Evolutionary conservation across 2,113 vertebrate species (phyloP).

Genomic region (Rhea pennata): DNA sequence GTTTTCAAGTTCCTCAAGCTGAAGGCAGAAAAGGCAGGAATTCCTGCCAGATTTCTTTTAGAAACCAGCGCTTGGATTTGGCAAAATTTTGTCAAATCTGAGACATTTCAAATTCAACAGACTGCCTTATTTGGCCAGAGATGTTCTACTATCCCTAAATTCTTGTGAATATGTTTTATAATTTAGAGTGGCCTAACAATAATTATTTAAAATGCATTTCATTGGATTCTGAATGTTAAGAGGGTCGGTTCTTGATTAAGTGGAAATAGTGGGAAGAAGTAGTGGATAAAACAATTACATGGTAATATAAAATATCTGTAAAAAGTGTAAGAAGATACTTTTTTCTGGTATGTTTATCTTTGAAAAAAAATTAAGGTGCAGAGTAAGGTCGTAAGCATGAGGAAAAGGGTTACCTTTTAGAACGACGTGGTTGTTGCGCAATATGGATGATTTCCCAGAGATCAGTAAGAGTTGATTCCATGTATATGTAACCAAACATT

Average conservation of each 20-base stretch:
- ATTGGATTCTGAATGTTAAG: background rate
- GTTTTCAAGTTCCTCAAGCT: background rate
- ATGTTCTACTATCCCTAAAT: background rate
- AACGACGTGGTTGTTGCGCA: background rate
- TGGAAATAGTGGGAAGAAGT: background rate
- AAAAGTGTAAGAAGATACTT: background rate
- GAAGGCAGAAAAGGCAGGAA: background rate
- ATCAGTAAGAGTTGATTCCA: constrained; percentile 14
- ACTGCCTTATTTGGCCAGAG: background rate
- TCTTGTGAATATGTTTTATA: background rate
- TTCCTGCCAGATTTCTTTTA: background rate
- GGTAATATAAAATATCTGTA: background rate
- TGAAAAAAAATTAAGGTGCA: background rate
- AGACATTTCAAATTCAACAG: background rate
- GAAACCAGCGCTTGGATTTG: background rate
- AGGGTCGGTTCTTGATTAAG: background rate
- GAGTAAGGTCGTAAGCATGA: background rate
- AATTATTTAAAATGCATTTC: background rate
- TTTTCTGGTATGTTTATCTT: background rate
- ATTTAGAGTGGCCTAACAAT: background rate
- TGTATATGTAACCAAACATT: constrained; percentile 23
- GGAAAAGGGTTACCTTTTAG: background rate
- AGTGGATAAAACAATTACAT: background rate
- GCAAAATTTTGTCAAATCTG: background rate
- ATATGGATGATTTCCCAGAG: background rate